Evolutionary conservation across 2,888 invertebrate species (phyloP), one percentile per base, ranked within the genome.

Genomic region (Lysandra coridon): DNA sequence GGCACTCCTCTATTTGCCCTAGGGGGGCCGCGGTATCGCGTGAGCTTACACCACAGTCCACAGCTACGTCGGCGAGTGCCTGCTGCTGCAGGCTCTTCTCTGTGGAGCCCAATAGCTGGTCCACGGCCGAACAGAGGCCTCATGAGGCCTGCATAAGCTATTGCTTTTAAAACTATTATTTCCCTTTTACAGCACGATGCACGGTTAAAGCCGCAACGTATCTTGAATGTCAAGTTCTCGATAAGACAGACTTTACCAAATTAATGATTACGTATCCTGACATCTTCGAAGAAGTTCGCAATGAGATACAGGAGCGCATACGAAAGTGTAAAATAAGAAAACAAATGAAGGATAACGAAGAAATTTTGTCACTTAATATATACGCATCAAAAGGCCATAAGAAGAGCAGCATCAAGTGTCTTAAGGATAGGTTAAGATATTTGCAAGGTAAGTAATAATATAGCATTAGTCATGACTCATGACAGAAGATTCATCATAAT

Each of bases 121-220:
- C 23, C 23, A 23, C 23, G 23, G 23, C 23, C 23, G 23, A 23
- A 23, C 23, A 23, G 23, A 23, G 23, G 23, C 23, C 23, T 23
- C 23, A 23, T 23, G 23, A 23, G 23, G 23, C 23, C 0, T 23
- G 23, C 23, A 23, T 23, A 23, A 23, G 23, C 23, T 0, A 23
- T 23, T 23, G 23, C 23, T 23, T 23, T 23, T 30, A 30, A 64
- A 44, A 2, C 6, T 37, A n/a, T 69, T 79, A 33, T 79, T 82
- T 82, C 30, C 37, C 57, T 78, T 85, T 86, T 86, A 81, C 83
- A 94, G 93, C 95, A 6, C 90, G 94, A 82, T 93, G 95, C 78
- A 94, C 95, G 64, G 92, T 95, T 4, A 93, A 93, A 88, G 95
- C 95, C 30, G 92, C 94, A 4, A 92, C 92, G 23, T 95, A 95